These are phyloP conservation scores for Onychostruthus taczanowskii DNA, from an alignment of 2,113 vertebrate genomes.

Conservation along the genomic window DNA sequence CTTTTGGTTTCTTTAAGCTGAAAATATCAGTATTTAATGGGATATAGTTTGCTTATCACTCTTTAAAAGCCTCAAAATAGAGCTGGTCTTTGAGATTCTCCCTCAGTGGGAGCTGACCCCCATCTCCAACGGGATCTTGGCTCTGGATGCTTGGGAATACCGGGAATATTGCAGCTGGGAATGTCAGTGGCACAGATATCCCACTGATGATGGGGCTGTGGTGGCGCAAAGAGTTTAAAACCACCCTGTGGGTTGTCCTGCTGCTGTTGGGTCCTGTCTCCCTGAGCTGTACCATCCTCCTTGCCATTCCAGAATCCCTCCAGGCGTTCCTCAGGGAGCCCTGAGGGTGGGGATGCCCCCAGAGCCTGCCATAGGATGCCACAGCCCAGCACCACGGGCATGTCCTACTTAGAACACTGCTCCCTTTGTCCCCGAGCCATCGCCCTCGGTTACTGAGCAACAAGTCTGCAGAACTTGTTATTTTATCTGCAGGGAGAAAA, in stretches of 20 bases:
- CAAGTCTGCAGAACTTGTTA: constrained; percentile 37
- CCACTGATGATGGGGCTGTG: background rate
- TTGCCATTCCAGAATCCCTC: background rate
- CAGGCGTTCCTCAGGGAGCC: background rate
- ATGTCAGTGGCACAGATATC: background rate
- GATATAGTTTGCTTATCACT: background rate
- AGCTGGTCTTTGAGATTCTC: background rate
- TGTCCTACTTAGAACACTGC: constrained; percentile 62
- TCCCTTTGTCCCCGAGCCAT: constrained; percentile 29
- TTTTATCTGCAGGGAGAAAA: constrained; percentile 15
- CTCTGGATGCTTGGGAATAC: background rate
- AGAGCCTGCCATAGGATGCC: background rate
- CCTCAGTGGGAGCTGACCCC: background rate
- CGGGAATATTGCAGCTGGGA: background rate
- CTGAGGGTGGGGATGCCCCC: background rate
- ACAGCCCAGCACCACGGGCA: background rate
- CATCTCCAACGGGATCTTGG: background rate
- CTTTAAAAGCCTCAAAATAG: background rate
- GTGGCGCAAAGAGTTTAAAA: background rate
- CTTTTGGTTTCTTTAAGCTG: background rate
- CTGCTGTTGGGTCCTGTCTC: background rate
- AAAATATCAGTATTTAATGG: background rate
- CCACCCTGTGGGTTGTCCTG: background rate
- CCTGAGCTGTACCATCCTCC: background rate
- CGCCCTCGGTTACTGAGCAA: constrained; percentile 43